A percentile compares a stretch with the other conserved stretches of the same genome.
phyloP scores from a whole-genome alignment of 2,113 vertebrate genomes.

The Arenaria interpres region DNA sequence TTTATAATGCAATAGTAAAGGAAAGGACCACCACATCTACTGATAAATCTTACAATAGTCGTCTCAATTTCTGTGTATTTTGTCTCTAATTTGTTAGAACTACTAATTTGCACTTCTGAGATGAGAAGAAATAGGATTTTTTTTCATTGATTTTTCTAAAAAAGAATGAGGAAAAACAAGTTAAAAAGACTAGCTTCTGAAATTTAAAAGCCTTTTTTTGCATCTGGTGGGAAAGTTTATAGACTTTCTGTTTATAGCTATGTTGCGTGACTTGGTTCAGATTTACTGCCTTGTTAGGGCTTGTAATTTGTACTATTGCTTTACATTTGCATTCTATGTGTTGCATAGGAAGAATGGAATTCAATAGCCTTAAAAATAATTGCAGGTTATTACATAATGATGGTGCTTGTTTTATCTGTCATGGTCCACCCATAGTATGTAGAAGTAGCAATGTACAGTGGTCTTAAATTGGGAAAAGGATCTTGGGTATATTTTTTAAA shows the following conservation, averaged over 20 bases:
- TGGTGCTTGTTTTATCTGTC: slow-evolving; percentile 70
- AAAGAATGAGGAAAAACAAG: background rate
- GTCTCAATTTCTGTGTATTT: slow-evolving; percentile 2
- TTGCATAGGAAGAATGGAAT: slow-evolving; percentile 92
- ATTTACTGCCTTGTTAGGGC: slow-evolving; percentile 85
- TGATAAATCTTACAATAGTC: background rate
- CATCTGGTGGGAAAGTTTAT: slow-evolving; percentile 45
- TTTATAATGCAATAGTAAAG: slow-evolving; percentile 1
- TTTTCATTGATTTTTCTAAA: background rate
- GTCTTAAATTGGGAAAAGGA: background rate
- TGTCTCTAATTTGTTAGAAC: background rate
- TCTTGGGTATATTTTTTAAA: background rate
- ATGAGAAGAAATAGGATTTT: background rate
- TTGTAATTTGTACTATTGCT: slow-evolving; percentile 87
- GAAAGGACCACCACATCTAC: background rate
- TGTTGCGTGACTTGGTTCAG: slow-evolving; percentile 85
- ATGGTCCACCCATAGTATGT: background rate
- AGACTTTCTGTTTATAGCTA: background rate
- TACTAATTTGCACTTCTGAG: background rate
- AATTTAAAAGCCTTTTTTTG: slow-evolving; percentile 19
- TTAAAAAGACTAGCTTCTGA: background rate
- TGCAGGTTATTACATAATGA: slow-evolving; percentile 86
- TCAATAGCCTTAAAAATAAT: slow-evolving; percentile 93
- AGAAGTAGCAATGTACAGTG: slow-evolving; percentile 23
- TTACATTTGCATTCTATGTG: slow-evolving; percentile 84